Conservation (phyloP, 2,113 vertebrate species). For the Macroglossus sobrinus region DNA sequence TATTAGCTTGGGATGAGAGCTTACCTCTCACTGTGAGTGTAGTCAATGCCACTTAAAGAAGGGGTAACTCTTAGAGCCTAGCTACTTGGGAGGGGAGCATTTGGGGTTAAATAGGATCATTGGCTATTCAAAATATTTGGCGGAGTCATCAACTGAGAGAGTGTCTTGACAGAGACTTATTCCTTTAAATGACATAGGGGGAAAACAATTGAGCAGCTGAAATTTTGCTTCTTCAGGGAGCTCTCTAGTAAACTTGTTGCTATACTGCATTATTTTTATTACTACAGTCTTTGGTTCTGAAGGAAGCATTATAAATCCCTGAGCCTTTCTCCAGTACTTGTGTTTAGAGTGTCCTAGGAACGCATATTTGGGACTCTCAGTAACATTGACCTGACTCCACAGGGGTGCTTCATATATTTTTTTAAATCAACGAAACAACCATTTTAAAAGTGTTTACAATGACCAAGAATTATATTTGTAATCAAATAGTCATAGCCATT, state of each 20-base stretch:
- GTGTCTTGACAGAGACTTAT: slow-evolving; percentile 53
- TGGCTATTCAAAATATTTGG: slow-evolving; percentile 40
- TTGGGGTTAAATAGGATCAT: background rate
- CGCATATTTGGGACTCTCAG: background rate
- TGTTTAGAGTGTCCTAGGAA: background rate
- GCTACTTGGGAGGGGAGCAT: background rate
- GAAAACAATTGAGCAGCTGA: slow-evolving; percentile 54
- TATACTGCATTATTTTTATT: slow-evolving; percentile 76
- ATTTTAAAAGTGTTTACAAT: slow-evolving; percentile 43
- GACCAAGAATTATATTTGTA: slow-evolving; percentile 49
- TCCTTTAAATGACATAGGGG: slow-evolving; percentile 17
- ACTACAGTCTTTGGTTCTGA: slow-evolving; percentile 40
- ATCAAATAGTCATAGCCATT: background rate
- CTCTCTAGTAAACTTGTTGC: slow-evolving; percentile 84
- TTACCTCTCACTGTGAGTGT: slow-evolving; percentile 63
- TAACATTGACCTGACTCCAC: background rate
- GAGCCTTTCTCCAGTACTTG: background rate
- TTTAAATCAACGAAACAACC: background rate
- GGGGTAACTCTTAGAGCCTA: slow-evolving; percentile 25
- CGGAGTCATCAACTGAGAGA: slow-evolving; percentile 36
- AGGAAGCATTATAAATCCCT: background rate
- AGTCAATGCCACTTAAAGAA: slow-evolving; percentile 23
- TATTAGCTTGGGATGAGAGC: slow-evolving; percentile 61
- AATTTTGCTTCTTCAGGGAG: slow-evolving; percentile 52
- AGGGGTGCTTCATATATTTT: background rate